Evolutionary conservation across 2,888 invertebrate species (phyloP), one percentile per base, ranked within the genome.

Genomic region (Cetonia aurata): DNA sequence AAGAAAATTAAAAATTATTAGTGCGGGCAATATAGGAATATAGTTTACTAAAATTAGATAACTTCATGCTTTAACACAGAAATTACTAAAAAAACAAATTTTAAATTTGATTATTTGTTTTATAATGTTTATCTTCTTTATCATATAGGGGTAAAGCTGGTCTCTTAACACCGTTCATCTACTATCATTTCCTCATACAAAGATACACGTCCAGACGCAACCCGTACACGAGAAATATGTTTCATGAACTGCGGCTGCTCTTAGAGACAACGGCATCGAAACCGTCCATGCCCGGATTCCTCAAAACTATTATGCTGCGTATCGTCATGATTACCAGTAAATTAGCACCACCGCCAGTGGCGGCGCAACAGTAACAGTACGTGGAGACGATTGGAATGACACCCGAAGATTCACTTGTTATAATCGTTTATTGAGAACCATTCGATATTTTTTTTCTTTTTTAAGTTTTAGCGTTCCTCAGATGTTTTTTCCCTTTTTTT

Each of bases 151-250:
- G 98, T 33, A 91, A 92, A 85, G 94, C 94, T 80, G 95, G 94
- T 33, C 86, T 99, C 71, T 87, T 99, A 80, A 94, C 97, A 12
- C 98, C 98, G 53, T 94, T 99, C 86, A 91, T 98, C 80, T 99
- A 99, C 88, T 99, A 98, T 86, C 95, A 98, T 84, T 99, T 99
- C 86, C 87, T 99, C 79, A 90, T 92, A 72, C 90, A 96, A 83
- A 92, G 99, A 73, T 97, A 99, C 86, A 88, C 93, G 72, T 99
- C 99, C 6, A 90, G 96, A 70, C 92, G 99, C 78, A 99, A 99
- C 88, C 98, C 98, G 0, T 96, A 96, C 87, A 96, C 96, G 67
- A 92, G 96, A 82, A 96, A 92, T 83, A 93, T 96, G 85, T 98
- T 98, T 87, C 89, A 90, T 75, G 98, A 98, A 84, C 86, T 99